Evolutionary conservation across 2,113 vertebrate genomes (phyloP), one percentile per base, ranked within the genome.

Genomic region (Megatriorchis doriae): DNA sequence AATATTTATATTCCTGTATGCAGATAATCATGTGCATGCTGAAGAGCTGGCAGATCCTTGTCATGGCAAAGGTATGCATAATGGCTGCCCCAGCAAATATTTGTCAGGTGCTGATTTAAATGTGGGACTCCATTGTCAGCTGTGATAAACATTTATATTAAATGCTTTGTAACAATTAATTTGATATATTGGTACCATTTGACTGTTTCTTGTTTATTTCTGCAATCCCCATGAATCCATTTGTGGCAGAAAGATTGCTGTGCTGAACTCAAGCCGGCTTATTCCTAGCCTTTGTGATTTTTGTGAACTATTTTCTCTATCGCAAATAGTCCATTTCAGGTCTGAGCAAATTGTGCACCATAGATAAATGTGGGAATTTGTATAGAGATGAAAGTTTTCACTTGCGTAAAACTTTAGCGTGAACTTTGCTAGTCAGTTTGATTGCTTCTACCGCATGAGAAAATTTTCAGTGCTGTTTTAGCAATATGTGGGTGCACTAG

Each of bases 1-100:
- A 38, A 79, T 29, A 11, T 2, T 0, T 3, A 0, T 56, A 7
- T 84, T 50, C 34, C 7, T 59, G 1, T 25, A 4, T 29, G 61
- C 19, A 15, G 40, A 7, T 36, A 13, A 45, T 38, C 2, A 3
- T 3, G 43, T 1, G 2, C 38, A 4, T 36, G 22, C 73, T 71
- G 48, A 65, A 63, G 22, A 50, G 20, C 42, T 23, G 10, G 29
- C 55, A 68, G 55, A 20, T 26, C 47, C 47, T 53, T 47, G 45
- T 52, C 17, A 4, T 7, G 45, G 38, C 27, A 16, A 74, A 27
- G 29, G 26, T 9, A 6, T 5, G 4, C 6, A 0, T 15, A 3
- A 19, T 18, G 7, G 25, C 15, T 52, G 26, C 6, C 52, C 16
- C 36, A 52, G 59, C 36, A 32, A 9, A 11, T 13, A 20, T 31